Evolutionary conservation across 2,797 vertebrate species (phyloP).

Genomic region (Alcedo atthis): DNA sequence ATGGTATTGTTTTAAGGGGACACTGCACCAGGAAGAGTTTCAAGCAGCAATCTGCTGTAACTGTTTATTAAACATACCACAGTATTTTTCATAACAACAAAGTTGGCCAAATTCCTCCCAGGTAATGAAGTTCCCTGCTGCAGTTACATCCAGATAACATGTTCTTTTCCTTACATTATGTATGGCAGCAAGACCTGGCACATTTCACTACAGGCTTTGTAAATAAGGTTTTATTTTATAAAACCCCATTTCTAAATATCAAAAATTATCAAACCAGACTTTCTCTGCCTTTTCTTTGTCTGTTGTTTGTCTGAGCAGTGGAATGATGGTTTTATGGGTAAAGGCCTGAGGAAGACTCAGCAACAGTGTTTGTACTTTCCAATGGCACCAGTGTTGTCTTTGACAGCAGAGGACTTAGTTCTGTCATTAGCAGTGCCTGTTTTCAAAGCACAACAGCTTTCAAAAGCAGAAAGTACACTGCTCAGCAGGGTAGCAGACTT

Average conservation of each 20-base stretch:
- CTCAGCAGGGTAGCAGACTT: not conserved
- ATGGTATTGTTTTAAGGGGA: not conserved
- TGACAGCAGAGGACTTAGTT: not conserved
- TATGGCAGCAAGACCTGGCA: not conserved
- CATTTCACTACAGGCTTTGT: not conserved
- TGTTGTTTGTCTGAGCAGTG: not conserved
- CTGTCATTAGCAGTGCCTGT: not conserved
- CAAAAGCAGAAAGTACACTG: not conserved
- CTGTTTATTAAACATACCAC: not conserved
- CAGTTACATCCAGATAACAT: not conserved
- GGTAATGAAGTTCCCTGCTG: not conserved
- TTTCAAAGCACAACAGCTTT: not conserved
- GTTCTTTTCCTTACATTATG: not conserved
- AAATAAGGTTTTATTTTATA: not conserved
- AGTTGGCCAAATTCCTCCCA: not conserved
- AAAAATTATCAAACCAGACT: not conserved
- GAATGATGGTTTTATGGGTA: not conserved
- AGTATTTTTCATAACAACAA: not conserved
- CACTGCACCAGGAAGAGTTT: not conserved
- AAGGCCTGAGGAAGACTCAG: not conserved
- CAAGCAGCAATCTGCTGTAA: not conserved
- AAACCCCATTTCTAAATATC: not conserved
- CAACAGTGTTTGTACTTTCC: not conserved
- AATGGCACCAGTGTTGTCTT: not conserved
- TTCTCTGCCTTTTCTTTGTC: not conserved